Evolutionary conservation across 2,888 invertebrate genomes (phyloP).

Genomic region (Romanomermis culicivorax): DNA sequence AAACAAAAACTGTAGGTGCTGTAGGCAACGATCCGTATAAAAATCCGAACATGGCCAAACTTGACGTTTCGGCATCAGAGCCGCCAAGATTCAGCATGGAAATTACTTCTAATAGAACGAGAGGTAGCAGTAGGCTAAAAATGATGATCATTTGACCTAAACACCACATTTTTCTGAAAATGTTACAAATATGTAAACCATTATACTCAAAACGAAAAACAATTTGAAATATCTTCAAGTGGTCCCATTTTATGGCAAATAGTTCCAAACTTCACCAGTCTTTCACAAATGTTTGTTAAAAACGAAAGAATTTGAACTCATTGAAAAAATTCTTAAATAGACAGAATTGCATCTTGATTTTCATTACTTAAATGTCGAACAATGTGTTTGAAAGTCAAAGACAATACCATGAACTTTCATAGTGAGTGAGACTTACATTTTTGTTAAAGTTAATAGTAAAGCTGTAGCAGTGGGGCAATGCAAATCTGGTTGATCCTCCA

Average conservation of each 20-base stretch:
- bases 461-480: slow-evolving; percentile 60
- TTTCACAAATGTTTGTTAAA: no score
- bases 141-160: no score
- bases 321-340: no score
- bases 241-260: no score
- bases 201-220: no score
- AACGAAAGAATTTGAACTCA: no score
- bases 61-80: slow-evolving; percentile 50
- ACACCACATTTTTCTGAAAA: no score
- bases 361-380: neutral
- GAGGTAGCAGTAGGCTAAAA: slow-evolving; percentile 45
- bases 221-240: no score
- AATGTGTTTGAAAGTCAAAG: neutral
- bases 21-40: slow-evolving; percentile 85
- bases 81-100: slow-evolving; percentile 40
- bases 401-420: neutral
- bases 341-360: no score
- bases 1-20: slow-evolving; percentile 85
- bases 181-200: no score
- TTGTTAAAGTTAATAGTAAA: slow-evolving; percentile 63
- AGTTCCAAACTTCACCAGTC: no score
- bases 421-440: slow-evolving; percentile 34
- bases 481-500: slow-evolving; percentile 54
- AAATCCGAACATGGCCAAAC: slow-evolving; percentile 74
- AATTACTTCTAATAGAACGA: slow-evolving; percentile 64